Evolutionary conservation across 2,113 vertebrate genomes (phyloP), one percentile per base, ranked within the genome.

Genomic region (Cnemophilus loriae): DNA sequence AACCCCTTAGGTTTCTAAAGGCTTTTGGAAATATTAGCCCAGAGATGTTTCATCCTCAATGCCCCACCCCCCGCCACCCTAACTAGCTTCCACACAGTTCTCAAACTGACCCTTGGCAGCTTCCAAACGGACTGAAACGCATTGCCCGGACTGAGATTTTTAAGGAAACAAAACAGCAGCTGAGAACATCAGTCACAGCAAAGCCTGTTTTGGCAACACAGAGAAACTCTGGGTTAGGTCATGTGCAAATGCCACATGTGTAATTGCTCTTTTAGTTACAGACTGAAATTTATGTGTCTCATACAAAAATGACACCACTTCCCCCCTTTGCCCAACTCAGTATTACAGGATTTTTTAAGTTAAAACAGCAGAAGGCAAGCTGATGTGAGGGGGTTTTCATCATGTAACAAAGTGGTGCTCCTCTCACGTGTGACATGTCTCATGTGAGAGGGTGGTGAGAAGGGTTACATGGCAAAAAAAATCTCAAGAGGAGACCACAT

Each of bases 81-180:
- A 64, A 41, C 23, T 53, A 68, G 21, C n/a, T 85, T 83, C 61
- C 70, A 93, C 35, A 47, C 24, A 0, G 84, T 91, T 91, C 46
- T 68, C 65, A 75, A 41, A 68, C 18, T 87, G 52, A 93, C 61
- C 77, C 46, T 56, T 87, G 61, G n/a, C 87, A 90, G 59, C 50
- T 96, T 42, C 55, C 74, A 96, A 59, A 90, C 16, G 35, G 15
- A 39, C 46, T 35, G 42, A 84, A 94, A 87, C 16, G 13, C 0
- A 0, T 90, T 83, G 59, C 57, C n/a, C 0, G 0, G 55, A 47
- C 55, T 93, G 39, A 85, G 81, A 91, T 80, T 91, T 85, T 95
- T 89, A 82, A 79, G 84, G 87, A 73, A 96, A 93, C 67, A 93
- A 95, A 96, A 90, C 50, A 91, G 63, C 94, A 96, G 93, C 93